These are phyloP conservation scores for Strigamia maritima DNA, from an alignment of 2,888 invertebrate genomes.

Conservation along the genomic window DNA sequence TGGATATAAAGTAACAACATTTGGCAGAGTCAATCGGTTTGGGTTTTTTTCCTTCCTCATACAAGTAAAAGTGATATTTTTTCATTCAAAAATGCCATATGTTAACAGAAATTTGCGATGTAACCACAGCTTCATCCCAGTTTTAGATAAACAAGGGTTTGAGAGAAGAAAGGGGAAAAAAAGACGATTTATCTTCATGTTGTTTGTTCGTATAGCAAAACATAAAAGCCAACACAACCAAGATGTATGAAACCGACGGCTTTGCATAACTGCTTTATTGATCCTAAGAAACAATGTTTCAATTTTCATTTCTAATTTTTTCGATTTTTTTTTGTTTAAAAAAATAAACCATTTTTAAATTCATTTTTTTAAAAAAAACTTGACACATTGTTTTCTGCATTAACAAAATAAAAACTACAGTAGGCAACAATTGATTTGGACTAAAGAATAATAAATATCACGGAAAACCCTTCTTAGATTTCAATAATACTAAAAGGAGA, in stretches of 20 bases:
- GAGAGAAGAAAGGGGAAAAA: background rate
- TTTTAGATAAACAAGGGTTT: constrained; percentile 14
- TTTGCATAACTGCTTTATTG: constrained; percentile 20
- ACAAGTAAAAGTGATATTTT: background rate
- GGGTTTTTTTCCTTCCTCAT: background rate
- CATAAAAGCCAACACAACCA: constrained; percentile 16
- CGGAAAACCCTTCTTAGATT: too few relatives aligned
- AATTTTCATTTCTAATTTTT: background rate
- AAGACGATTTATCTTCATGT: constrained; percentile 12
- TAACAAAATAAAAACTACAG: too few relatives aligned
- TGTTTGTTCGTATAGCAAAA: background rate
- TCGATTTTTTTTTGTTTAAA: background rate
- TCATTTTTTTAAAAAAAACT: background rate
- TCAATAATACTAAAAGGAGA: too few relatives aligned
- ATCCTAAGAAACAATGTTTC: background rate
- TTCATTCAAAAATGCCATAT: background rate
- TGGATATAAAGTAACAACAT: background rate
- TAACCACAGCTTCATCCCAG: background rate
- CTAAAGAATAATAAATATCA: too few relatives aligned
- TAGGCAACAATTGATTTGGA: too few relatives aligned
- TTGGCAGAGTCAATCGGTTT: background rate
- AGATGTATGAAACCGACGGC: background rate
- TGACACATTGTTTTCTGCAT: too few relatives aligned
- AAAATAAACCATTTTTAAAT: background rate
- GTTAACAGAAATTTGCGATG: constrained; percentile 9